Conservation (phyloP, 2,797 vertebrate genomes). For the Chelon auratus region DNA sequence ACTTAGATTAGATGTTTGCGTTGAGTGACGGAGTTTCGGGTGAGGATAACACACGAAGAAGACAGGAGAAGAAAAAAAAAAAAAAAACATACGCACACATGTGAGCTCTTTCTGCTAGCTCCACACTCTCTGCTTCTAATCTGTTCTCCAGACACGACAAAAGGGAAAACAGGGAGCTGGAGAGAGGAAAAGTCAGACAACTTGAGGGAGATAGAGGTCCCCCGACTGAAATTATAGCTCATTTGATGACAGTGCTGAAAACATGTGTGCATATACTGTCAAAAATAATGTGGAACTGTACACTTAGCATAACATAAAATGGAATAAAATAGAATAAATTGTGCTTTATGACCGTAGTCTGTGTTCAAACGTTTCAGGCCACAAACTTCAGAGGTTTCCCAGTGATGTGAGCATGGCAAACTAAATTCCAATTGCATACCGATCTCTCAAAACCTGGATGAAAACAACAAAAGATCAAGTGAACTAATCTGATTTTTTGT, state of each 20-base stretch:
- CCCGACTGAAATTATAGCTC: slow-evolving; percentile 9
- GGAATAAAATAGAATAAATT: neutral
- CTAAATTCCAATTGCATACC: neutral
- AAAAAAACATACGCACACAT: slow-evolving; percentile 7
- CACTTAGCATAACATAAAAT: neutral
- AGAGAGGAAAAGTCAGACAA: neutral
- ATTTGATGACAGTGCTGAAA: slow-evolving; percentile 17
- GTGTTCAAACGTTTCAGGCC: neutral
- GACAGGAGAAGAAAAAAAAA: slow-evolving; percentile 40
- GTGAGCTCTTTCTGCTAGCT: slow-evolving; percentile 47
- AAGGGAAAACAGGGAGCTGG: slow-evolving; percentile 21
- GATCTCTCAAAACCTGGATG: neutral
- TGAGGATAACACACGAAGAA: slow-evolving; percentile 27
- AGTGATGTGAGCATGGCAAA: neutral
- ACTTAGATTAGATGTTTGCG: neutral
- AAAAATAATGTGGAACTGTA: fast-evolving
- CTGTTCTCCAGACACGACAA: slow-evolving; percentile 56
- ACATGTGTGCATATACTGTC: neutral
- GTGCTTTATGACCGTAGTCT: neutral
- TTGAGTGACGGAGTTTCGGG: slow-evolving; percentile 42
- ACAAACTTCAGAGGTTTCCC: neutral
- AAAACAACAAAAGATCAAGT: neutral
- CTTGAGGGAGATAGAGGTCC: neutral
- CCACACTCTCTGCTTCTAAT: slow-evolving; percentile 33
- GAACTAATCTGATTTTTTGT: neutral